phyloP scores from a whole-genome alignment of 2,113 vertebrate genomes.

The Apaloderma vittatum region DNA sequence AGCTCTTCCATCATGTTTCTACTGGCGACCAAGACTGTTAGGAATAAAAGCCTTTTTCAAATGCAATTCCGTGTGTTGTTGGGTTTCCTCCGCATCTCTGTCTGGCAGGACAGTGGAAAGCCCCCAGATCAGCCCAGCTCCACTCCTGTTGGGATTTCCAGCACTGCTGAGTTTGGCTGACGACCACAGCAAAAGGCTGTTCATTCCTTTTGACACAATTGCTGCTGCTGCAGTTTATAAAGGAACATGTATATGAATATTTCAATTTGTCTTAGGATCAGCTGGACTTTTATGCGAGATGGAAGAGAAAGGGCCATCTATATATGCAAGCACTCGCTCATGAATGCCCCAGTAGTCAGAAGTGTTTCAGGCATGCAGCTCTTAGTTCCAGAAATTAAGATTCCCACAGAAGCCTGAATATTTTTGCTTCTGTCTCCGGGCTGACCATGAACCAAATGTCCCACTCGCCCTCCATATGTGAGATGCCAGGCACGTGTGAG shows the following conservation, averaged over 20 bases:
- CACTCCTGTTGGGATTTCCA: neutral
- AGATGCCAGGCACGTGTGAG: neutral
- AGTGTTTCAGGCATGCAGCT: neutral
- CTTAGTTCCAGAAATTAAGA: neutral
- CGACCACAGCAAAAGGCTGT: neutral
- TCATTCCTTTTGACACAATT: neutral
- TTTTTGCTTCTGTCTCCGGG: neutral
- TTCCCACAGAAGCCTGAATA: neutral
- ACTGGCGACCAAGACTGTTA: neutral
- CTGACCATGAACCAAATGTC: neutral
- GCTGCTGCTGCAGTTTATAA: neutral
- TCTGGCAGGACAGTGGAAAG: neutral
- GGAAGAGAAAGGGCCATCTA: neutral
- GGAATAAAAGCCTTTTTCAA: constrained; percentile 16
- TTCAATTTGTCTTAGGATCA: neutral
- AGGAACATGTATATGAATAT: neutral
- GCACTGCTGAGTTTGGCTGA: neutral
- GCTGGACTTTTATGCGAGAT: neutral
- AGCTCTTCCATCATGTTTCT: neutral
- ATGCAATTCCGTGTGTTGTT: neutral
- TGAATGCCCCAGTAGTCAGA: neutral
- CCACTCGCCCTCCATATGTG: neutral
- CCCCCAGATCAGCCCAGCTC: neutral
- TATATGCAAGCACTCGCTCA: neutral
- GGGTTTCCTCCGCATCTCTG: neutral